Base-by-base conservation (phyloP, 1,140 invertebrate genomes). In the Gerris buenoi region DNA sequence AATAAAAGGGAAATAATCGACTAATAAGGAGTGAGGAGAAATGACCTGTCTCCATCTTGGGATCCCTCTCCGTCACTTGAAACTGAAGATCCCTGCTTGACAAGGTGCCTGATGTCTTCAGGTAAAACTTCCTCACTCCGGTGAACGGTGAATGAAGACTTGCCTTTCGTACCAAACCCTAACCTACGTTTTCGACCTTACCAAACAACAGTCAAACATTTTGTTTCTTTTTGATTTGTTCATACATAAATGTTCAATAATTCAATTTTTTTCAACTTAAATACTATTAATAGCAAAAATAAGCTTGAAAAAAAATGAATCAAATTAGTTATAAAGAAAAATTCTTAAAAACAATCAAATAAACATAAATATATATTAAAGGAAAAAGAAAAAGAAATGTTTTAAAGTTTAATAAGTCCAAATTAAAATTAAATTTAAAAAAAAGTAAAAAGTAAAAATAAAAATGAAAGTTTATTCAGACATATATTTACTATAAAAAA, bases 101-200 rank as follows among this genome's bases (percentile, higher is more conserved):
- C 84, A 70, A 85, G 79, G 72, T 85, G 82, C 71, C 86, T 81
- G 76, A 90, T 85, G 79, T 93, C 90, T 68, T 86, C 87, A 69
- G 93, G 92, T 73, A 93, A 84, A 74, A 96, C 88, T 80, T 96
- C 93, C 81, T 96, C 93, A 76, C 91, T 94, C 79, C 93, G 88
- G 82, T 95, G 92, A 75, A 95, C 91, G 77, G 91, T 95, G 83
- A 95, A 92, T 73, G 91, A 92, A 79, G 89, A 91, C 83, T 92
- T 91, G 75, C 90, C 90, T 81, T 91, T 90, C 81, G 90, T 89
- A 78, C 91, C 91, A 81, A 96, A 95, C 79, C 92, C 91, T 85
- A 95, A 88, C 80, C 92, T 86, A 83, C 92, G 86, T 84, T 94
- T 95, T 76, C 90, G 88, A 84, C 91, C 91, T 93, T 75, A 70